Percentiles rank a stretch among this genome's conserved stretches.
Evolutionary conservation across 30 jellyfish, hydroid and myxozoan species (phyloP).

Genomic region (Aurelia sp.): DNA sequence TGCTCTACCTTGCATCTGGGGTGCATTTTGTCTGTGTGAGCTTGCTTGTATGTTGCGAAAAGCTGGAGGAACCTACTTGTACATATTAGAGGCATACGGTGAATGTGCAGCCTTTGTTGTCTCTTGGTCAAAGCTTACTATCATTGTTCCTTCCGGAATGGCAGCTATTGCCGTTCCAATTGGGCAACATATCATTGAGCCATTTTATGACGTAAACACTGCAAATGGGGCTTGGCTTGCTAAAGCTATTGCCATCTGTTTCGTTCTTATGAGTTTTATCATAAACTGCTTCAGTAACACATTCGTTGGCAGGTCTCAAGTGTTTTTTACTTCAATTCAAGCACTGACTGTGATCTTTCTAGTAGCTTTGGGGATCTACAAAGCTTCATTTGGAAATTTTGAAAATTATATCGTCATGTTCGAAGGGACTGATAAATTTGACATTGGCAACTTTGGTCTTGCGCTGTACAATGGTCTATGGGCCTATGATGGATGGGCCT

Average conservation of each 20-base stretch:
- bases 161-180: conserved; percentile 1
- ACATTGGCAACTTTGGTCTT: conserved; percentile 1
- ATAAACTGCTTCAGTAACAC: conserved; percentile 4
- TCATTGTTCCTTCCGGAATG: neutral
- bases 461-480: conserved; percentile 31
- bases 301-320: conserved; percentile 19
- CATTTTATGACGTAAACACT: conserved; percentile 5
- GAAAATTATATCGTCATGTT: conserved; percentile 15
- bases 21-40: conserved; percentile 39
- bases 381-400: conserved; percentile 16
- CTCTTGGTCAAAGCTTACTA: neutral
- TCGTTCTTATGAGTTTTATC: neutral
- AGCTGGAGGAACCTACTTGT: conserved; percentile 20
- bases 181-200: conserved; percentile 10
- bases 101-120: neutral
- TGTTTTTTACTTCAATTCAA: conserved; percentile 8
- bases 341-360: conserved; percentile 1
- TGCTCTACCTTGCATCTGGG: conserved; percentile 4
- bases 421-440: neutral
- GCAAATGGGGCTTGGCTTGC: neutral
- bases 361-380: conserved; percentile 4
- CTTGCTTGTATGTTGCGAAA: conserved; percentile 18
- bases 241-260: conserved; percentile 1
- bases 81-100: conserved; percentile 7
- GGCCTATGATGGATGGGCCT: conserved; percentile 49